Evolutionary conservation across 2,797 vertebrate genomes (phyloP), one percentile per base, ranked within the genome.

Genomic region (Numenius phaeopus): DNA sequence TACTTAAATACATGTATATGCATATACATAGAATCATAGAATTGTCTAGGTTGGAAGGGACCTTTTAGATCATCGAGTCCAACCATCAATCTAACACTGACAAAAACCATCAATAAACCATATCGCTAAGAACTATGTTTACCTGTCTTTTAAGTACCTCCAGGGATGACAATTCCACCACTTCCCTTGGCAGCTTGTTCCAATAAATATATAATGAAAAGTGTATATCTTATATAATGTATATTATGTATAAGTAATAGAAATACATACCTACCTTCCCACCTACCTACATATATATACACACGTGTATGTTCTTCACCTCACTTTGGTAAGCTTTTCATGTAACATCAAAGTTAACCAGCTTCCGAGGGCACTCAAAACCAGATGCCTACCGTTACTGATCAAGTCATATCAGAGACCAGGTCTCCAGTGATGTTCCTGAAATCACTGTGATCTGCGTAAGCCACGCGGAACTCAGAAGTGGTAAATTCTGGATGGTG

Each of bases 401-500:
- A 50, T 29, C 23, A 47, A 66, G 34, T 40, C 22, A 9, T 11
- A 98, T 98, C 97, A 66, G 98, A 98, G 14, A 98, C 95, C 34
- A 98, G 97, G 39, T 98, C 98, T 96, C 98, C 98, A 32, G 98
- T 98, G 81, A 98, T 98, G 4, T 99, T 98, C 97, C 98, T 98
- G 96, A 99, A 81, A 92, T 99, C 98, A 5, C 98, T 19, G 93
- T 98, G 98, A 94, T 98, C 98, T 1, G 94, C 88, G 8, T 98
- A 98, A 6, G 98, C 98, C 98, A 98, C 96, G 21, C 97, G 98
- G 96, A 99, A 98, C 83, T 98, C 98, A 73, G 97, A 98, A 52
- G 98, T 98, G 76, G 98, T 99, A 94, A 99, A 98, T 97, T 99
- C 98, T 40, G 98, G 98, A 85, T 98, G 98, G 46, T 98, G 98